Base-by-base conservation (phyloP, 2,888 invertebrate genomes). In the Augochlorella aurata region DNA sequence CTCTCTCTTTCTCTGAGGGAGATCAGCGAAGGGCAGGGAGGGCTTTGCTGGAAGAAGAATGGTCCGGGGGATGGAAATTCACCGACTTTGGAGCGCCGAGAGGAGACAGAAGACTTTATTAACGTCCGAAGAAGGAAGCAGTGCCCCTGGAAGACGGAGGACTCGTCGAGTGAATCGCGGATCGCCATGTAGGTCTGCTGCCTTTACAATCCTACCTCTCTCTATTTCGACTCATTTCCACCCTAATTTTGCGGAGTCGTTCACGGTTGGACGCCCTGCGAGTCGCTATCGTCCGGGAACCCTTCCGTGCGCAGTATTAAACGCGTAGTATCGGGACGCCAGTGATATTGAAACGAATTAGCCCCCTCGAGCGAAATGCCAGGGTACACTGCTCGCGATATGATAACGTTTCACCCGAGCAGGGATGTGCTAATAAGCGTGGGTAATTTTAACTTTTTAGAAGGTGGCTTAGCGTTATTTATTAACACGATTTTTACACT, bases 101-200 rank as follows among this genome's bases (percentile, higher is more conserved):
- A 24, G 73, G 73, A 77, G 85, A 72, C 79, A 78, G 84, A 85
- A 83, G 88, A 87, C 86, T 87, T 86, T 87, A 88, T 88, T 88
- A 88, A 83, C 84, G 84, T 83, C 83, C 70, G 63, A 81, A 63
- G 73, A 44, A 77, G 80, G 71, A 74, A 77, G 71, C 77, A 67
- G 67, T n/a, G 54, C 21, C 44, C 47, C 61, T 80, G 70, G 84
- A 82, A 85, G 82, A 85, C 77, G 85, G 76, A 86, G 76, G 73
- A 84, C 66, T 80, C 71, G 68, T 74, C 72, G 74, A 85, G 73
- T 68, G 82, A 80, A 84, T 82, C 74, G 79, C 67, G 84, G 63
- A 77, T 85, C 85, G 72, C 66, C 74, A 52, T 77, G 73, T 73
- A 75, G 54, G 79, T 66, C 49, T 77, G 72, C 68, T 74, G 66